A percentile compares a stretch with the other conserved stretches of the same genome.
phyloP scores from a whole-genome alignment of 2,797 vertebrate genomes.

The Picus viridis region DNA sequence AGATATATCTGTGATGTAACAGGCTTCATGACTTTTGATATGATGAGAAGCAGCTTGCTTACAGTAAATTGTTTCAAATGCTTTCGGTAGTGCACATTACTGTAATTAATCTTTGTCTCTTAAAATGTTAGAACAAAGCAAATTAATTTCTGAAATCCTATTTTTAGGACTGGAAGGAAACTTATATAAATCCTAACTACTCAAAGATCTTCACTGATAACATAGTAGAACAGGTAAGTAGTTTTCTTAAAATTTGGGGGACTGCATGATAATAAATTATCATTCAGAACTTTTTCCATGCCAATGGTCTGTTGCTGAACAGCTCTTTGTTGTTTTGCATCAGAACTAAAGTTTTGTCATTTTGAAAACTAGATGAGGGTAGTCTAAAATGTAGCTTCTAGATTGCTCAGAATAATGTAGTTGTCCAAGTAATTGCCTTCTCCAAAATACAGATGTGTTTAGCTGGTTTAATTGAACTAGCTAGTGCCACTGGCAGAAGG shows the following conservation, averaged over 20 bases:
- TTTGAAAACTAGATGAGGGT: background rate
- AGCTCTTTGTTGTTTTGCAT: background rate
- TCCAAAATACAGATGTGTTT: background rate
- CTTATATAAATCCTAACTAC: slow-evolving; percentile 95
- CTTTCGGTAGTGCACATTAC: background rate
- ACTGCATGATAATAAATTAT: background rate
- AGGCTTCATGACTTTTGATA: background rate
- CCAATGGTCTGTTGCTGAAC: background rate
- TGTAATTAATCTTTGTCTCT: background rate
- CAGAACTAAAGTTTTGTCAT: background rate
- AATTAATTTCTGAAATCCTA: background rate
- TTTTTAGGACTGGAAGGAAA: slow-evolving; percentile 96
- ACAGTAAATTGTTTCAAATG: background rate
- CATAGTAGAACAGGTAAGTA: slow-evolving; percentile 88
- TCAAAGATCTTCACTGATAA: slow-evolving; percentile 94
- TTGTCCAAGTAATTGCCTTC: background rate
- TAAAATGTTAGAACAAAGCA: background rate
- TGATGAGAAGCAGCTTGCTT: background rate
- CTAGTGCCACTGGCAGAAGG: background rate
- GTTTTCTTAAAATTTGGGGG: background rate
- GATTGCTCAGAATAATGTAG: background rate
- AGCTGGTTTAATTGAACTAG: background rate
- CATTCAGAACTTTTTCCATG: background rate
- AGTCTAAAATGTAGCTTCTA: background rate
- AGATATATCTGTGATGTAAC: background rate